Evolutionary conservation across 2,888 invertebrate genomes (phyloP).

Genomic region (Cheilosia impressa): DNA sequence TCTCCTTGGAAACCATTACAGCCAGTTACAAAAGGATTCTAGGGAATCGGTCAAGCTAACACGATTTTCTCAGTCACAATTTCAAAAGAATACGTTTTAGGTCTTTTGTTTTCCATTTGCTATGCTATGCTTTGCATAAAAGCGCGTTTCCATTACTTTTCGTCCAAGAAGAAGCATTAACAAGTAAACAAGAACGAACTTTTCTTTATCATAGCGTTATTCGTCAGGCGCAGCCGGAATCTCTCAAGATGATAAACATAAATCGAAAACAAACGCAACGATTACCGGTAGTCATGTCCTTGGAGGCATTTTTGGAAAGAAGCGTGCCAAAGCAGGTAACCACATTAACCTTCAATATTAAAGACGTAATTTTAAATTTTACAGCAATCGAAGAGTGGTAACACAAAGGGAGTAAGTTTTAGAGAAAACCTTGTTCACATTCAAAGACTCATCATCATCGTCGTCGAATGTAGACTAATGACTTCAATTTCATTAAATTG

Average conservation of each 20-base stretch:
- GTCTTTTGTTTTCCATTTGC: no score
- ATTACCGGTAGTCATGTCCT: constrained; percentile 80
- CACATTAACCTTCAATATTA: constrained; percentile 9
- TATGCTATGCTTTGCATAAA: no score
- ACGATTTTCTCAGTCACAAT: no score
- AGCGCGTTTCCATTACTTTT: not conserved
- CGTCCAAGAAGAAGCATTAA: not conserved
- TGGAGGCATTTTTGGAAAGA: constrained; percentile 83
- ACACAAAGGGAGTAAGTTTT: constrained; percentile 48
- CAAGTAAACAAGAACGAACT: not conserved
- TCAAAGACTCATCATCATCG: constrained; percentile 28
- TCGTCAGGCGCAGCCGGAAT: constrained; percentile 77
- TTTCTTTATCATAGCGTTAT: constrained; percentile 77
- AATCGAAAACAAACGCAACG: constrained; percentile 80
- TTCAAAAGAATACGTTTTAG: no score
- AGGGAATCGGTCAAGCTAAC: no score
- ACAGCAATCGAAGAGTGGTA: constrained; percentile 33
- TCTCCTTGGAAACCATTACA: no score
- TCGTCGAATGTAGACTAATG: constrained; percentile 13
- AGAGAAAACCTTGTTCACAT: constrained; percentile 6
- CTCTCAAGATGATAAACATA: constrained; percentile 76
- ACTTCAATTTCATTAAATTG: not conserved
- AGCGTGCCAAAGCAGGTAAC: constrained; percentile 78
- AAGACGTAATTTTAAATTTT: constrained; percentile 47
- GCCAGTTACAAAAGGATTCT: no score